Evolutionary conservation across 2,113 vertebrate species (phyloP).

Genomic region (Phaethon lepturus): DNA sequence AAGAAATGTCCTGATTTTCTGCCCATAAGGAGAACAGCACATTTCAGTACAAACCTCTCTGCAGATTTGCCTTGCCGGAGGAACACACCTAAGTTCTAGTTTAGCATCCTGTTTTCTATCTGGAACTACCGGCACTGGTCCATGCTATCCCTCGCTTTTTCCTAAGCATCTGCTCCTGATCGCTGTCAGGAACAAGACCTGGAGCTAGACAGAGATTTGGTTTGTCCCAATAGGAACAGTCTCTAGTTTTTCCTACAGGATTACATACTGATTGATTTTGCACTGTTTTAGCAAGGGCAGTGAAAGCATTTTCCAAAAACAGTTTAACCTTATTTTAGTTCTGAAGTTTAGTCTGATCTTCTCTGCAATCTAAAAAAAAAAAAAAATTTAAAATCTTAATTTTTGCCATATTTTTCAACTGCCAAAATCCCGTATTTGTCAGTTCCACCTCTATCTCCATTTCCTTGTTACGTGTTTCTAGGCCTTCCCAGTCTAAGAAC

Average conservation of each 20-base stretch:
- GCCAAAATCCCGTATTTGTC: background rate
- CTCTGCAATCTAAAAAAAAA: background rate
- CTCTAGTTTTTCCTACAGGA: background rate
- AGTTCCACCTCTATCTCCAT: background rate
- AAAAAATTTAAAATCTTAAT: background rate
- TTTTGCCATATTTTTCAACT: too few species aligned
- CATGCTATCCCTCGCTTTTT: background rate
- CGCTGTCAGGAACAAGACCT: background rate
- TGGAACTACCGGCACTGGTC: background rate
- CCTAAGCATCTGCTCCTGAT: background rate
- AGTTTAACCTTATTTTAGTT: background rate
- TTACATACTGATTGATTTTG: background rate
- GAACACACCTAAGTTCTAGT: accelerated
- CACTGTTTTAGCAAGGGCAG: background rate
- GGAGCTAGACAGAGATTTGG: background rate
- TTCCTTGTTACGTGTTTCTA: background rate
- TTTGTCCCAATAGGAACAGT: background rate
- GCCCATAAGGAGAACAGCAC: background rate
- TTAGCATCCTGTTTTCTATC: background rate
- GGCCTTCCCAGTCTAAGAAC: background rate
- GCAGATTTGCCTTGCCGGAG: background rate
- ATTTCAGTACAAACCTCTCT: background rate
- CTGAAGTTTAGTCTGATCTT: background rate
- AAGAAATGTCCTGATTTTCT: background rate
- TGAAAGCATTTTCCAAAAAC: background rate